Percentiles rank a stretch among this genome's conserved stretches.
phyloP scores from a whole-genome alignment of 2,113 vertebrate genomes.

The Lophochroa leadbeateri region DNA sequence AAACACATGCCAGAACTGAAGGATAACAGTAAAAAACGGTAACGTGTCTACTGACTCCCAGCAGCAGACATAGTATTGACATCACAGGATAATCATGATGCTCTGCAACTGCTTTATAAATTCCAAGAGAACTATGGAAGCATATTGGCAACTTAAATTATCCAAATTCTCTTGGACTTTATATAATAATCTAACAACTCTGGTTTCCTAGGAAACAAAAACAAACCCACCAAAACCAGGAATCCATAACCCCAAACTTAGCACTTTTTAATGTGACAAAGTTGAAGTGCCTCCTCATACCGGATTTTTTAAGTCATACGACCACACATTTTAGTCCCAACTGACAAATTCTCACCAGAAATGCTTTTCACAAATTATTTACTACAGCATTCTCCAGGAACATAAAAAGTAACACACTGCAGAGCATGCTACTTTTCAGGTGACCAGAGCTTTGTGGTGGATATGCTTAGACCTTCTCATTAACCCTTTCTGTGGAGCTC shows the following conservation, averaged over 20 bases:
- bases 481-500: not conserved
- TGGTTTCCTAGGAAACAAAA: not conserved
- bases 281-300: not conserved
- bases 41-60: accelerated
- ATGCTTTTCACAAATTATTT: not conserved
- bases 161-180: not conserved
- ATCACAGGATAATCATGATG: not conserved
- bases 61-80: not conserved
- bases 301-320: not conserved
- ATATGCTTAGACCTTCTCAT: not conserved
- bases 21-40: not conserved
- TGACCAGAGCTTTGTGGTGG: not conserved
- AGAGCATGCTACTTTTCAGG: not conserved
- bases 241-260: not conserved
- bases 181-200: not conserved
- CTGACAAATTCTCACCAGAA: not conserved
- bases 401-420: not conserved
- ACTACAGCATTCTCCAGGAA: not conserved
- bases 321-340: not conserved
- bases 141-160: not conserved
- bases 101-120: not conserved
- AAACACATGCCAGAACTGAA: not conserved
- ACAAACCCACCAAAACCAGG: not conserved
- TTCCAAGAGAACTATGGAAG: not conserved
- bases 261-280: not conserved